Evolutionary conservation across 2,888 invertebrate species (phyloP), one percentile per base, ranked within the genome.

Genomic region (Cataglyphis rosenhaueri): DNA sequence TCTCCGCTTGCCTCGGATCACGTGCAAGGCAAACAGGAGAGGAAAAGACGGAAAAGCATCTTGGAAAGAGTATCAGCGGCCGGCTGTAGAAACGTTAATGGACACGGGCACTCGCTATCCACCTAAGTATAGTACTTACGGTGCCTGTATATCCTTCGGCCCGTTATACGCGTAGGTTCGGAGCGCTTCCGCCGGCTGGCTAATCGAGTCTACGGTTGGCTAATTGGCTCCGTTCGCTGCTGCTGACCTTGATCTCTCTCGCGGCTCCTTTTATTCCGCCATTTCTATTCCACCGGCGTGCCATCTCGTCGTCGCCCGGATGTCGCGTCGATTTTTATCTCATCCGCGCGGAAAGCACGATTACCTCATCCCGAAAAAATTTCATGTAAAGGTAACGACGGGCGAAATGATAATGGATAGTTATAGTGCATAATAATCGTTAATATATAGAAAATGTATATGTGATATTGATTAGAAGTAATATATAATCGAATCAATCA

Each of bases 71-170:
- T 83, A 83, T 83, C 83, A 71, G 57, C 78, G 55, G 52, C 55
- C 48, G 35, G 35, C 78, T 44, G 70, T 71, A 48, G 41, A 81
- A 59, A 83, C 81, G 81, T 48, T 83, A 83, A 83, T 83, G 71
- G 83, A 71, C 65, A 44, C 61, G 29, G 35, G 81, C 71, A 65
- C 71, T 81, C 81, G 64, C 71, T 83, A 83, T 81, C 78, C 81
- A 41, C 71, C 48, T 71, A 83, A 83, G 83, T 83, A 71, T 71
- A 83, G 83, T 83, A 71, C 81, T 83, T 81, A 83, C 25, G 71
- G 68, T 68, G 61, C 81, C 82, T 68, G 82, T 82, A 82, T 82
- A 82, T 82, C 81, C 62, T 65, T 83, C 48, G 44, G 10, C 12
- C 82, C 73, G 82, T 83, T 73, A 82, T 82, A 62, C 32, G 78